phyloP scores from a whole-genome alignment of 2,797 vertebrate species.

The Onychomys arenicola region DNA sequence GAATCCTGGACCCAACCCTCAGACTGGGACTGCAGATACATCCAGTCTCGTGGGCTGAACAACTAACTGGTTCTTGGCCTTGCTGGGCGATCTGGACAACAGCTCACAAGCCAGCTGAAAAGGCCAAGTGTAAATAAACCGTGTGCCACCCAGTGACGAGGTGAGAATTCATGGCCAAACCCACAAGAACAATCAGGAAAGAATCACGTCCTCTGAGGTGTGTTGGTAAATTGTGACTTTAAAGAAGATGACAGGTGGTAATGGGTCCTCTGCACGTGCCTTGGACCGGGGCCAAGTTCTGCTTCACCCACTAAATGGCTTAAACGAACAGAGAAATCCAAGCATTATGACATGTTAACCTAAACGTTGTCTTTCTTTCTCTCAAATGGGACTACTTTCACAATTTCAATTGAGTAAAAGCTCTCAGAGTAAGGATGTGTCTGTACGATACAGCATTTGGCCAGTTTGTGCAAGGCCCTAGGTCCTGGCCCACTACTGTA shows the following conservation, averaged over 20 bases:
- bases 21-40: background rate
- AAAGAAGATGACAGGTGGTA: background rate
- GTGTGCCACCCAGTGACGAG: background rate
- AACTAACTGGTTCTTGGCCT: background rate
- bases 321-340: background rate
- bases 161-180: background rate
- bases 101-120: background rate
- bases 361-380: conserved; percentile 8
- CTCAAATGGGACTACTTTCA: background rate
- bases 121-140: background rate
- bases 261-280: background rate
- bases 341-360: background rate
- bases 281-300: background rate
- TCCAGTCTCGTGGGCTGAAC: background rate
- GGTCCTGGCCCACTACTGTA: background rate
- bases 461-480: background rate
- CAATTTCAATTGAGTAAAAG: background rate
- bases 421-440: background rate
- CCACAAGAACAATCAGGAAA: background rate
- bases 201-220: background rate
- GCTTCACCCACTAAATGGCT: background rate
- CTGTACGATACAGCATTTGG: background rate
- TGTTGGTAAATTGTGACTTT: background rate
- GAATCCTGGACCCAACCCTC: background rate
- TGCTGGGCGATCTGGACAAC: background rate